Percentiles rank a stretch among this genome's conserved stretches.
Conservation (phyloP, 2,113 vertebrate genomes). For the Trichechus manatus region DNA sequence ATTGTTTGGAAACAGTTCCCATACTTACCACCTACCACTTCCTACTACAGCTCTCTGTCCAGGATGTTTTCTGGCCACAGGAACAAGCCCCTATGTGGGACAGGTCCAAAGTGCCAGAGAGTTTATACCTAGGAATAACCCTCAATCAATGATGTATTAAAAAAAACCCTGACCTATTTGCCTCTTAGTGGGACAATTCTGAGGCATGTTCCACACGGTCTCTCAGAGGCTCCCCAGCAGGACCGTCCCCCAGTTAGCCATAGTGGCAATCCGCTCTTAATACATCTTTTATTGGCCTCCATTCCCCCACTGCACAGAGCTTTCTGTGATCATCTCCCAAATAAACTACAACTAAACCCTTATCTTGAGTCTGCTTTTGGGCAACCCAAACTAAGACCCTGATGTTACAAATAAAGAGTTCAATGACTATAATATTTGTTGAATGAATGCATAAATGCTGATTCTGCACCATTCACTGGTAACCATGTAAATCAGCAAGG, state of each 20-base stretch:
- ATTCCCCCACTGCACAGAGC: not conserved
- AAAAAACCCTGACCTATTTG: not conserved
- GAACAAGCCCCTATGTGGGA: not conserved
- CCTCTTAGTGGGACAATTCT: not conserved
- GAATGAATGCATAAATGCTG: not conserved
- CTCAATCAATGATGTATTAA: not conserved
- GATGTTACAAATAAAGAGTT: conserved; percentile 4
- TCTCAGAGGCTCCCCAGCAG: not conserved
- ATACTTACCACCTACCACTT: not conserved
- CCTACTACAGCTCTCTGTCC: not conserved
- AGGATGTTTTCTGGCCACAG: not conserved
- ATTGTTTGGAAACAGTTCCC: not conserved
- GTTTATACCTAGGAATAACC: not conserved
- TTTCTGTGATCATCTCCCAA: not conserved
- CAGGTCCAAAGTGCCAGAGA: not conserved
- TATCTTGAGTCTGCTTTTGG: not conserved
- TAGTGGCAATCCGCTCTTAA: not conserved
- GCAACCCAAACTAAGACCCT: not conserved
- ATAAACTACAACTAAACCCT: not conserved
- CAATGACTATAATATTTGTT: not conserved
- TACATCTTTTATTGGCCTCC: not conserved
- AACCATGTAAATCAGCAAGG: not conserved
- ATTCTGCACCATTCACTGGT: not conserved
- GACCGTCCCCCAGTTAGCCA: not conserved
- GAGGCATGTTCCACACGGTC: not conserved